Base-by-base conservation (phyloP, 2,113 vertebrate species). In the Podocnemis expansa region DNA sequence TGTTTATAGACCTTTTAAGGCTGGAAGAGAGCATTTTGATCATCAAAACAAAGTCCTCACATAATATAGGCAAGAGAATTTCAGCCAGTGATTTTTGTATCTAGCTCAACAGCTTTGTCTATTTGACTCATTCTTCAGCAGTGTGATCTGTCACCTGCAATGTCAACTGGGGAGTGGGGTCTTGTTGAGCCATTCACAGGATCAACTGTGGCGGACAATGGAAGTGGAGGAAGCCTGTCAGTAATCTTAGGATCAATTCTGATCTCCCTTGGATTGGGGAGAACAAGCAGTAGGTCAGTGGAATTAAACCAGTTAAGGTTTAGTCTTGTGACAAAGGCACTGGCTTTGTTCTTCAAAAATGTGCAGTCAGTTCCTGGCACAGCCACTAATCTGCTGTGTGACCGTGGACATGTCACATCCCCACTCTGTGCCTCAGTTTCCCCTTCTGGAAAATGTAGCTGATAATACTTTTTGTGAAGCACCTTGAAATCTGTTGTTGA, bases 21-120 rank as follows among this genome's bases (percentile, higher is more conserved):
- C 89, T 45, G 78, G 80, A 0, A 41, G 78, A 83, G 60, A 86
- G 89, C 67, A 81, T 92, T 94, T 82, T 4, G 73, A 56, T 75
- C 87, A 82, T 78, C 75, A 84, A 1, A 63, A 29, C 0, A 88
- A 91, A 85, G 85, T 92, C 86, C 51, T 16, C 55, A 51, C 9
- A 0, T 13, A 5, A 31, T 3, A 4, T 41, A 70, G 84, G 80
- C 67, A 1, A 0, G 45, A 89, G 75, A 84, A 56, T 52, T 78
- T 81, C 93, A 91, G 81, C 81, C 38, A 10, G 8, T 3, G 9
- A 0, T 52, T 80, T 52, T 31, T 47, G 43, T 41, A 63, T 43
- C 81, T n/a, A n/a, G 29, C 52, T 75, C 79, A 75, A 38, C 38
- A 25, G 43, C 79, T 45, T 45, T 43, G 0, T 76, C 84, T 70